These are phyloP conservation scores for Gymnarchus niloticus DNA, from an alignment of 2,113 vertebrate species.

Conservation along the genomic window DNA sequence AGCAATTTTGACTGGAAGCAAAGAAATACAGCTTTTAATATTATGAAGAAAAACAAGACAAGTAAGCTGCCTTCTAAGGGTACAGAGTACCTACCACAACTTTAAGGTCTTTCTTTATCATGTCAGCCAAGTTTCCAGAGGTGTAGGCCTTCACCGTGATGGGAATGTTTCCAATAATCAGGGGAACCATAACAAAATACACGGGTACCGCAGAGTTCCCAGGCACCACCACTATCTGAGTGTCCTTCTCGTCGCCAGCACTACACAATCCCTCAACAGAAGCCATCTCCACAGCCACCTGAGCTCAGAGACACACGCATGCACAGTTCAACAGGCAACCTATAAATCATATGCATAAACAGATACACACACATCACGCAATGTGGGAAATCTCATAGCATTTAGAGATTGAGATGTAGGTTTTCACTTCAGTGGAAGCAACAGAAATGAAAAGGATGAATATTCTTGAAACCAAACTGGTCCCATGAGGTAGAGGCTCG, in stretches of 20 bases:
- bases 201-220: constrained; percentile 54
- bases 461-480: not conserved
- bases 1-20: not conserved
- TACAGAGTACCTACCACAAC: constrained; percentile 37
- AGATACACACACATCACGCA: not conserved
- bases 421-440: not conserved
- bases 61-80: not conserved
- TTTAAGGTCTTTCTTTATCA: constrained; percentile 37
- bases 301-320: not conserved
- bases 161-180: constrained; percentile 50
- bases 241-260: constrained; percentile 21
- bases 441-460: not conserved
- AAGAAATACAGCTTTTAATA: not conserved
- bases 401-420: not conserved
- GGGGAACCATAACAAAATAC: constrained; percentile 57
- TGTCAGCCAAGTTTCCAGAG: not conserved
- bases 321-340: not conserved
- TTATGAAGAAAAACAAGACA: not conserved
- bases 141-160: constrained; percentile 47
- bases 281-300: constrained; percentile 41
- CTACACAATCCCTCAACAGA: constrained; percentile 36
- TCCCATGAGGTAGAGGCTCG: not conserved
- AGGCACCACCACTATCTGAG: constrained; percentile 32
- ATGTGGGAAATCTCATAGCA: not conserved
- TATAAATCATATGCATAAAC: not conserved